Evolutionary conservation across 2,113 vertebrate genomes (phyloP).

Genomic region (Ammodytes marinus): DNA sequence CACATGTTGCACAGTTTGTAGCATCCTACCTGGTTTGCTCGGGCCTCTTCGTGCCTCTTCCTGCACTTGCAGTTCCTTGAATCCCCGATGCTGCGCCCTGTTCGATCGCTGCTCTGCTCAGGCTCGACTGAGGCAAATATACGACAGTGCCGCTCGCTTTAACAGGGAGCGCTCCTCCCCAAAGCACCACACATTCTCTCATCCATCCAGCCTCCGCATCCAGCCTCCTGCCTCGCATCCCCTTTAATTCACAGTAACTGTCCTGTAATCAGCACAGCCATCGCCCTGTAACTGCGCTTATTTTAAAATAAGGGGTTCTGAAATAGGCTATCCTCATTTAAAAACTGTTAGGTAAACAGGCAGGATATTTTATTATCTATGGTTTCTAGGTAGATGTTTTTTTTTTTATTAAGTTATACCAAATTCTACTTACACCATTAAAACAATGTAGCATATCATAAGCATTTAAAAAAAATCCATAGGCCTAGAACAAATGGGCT

Average conservation of each 20-base stretch:
- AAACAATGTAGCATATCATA: no score
- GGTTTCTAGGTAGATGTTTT: not conserved
- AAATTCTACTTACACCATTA: no score
- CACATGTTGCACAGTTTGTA: slow-evolving; percentile 52
- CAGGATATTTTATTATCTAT: not conserved
- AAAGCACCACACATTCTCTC: slow-evolving; percentile 24
- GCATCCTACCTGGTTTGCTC: slow-evolving; percentile 76
- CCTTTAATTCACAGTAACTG: slow-evolving; percentile 53
- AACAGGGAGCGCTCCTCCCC: slow-evolving; percentile 71
- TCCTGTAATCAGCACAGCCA: slow-evolving; percentile 64
- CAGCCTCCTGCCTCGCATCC: slow-evolving; percentile 34
- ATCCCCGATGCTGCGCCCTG: slow-evolving; percentile 61
- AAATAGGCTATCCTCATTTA: not conserved
- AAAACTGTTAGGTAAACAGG: not conserved
- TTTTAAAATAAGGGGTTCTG: slow-evolving; percentile 10
- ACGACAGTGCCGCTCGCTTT: slow-evolving; percentile 50
- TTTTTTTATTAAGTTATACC: no score
- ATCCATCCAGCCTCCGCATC: slow-evolving; percentile 22
- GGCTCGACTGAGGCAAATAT: slow-evolving; percentile 51
- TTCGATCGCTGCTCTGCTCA: slow-evolving; percentile 44
- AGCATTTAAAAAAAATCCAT: no score
- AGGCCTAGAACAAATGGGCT: no score
- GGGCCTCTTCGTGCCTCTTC: slow-evolving; percentile 65
- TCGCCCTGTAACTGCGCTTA: slow-evolving; percentile 35
- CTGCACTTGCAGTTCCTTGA: slow-evolving; percentile 55